phyloP scores from a whole-genome alignment of 1,140 invertebrate species.

The Drosophila bocki region DNA sequence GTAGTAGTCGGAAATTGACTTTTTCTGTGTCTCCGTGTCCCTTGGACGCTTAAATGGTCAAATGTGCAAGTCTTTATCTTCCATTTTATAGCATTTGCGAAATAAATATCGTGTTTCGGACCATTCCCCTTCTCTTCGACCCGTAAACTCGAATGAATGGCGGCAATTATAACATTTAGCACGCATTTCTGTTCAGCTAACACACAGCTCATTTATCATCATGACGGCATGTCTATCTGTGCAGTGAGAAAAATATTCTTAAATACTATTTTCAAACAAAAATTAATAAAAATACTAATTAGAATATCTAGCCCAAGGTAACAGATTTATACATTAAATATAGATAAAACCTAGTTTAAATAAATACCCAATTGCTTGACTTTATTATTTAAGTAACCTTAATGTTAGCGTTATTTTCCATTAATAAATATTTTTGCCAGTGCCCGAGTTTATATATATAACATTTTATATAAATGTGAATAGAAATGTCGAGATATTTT shows the following conservation, averaged over 20 bases:
- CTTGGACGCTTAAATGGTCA: background rate
- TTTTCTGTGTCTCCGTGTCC: background rate
- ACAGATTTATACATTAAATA: too few relatives aligned
- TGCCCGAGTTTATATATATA: background rate
- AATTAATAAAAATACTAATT: background rate
- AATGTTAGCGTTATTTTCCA: background rate
- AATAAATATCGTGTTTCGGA: conserved; percentile 38
- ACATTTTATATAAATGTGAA: conserved; percentile 14
- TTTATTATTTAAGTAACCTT: background rate
- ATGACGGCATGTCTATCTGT: conserved; percentile 41
- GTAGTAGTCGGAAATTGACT: background rate
- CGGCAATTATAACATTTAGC: conserved; percentile 76
- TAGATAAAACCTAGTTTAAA: background rate
- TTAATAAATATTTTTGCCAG: background rate
- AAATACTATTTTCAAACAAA: too few relatives aligned
- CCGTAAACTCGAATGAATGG: conserved; percentile 58
- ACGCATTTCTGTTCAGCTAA: conserved; percentile 62
- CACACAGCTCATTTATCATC: conserved; percentile 56
- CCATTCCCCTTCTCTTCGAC: conserved; percentile 11
- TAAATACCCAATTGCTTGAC: background rate
- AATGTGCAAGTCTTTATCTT: background rate
- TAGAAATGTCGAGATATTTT: conserved; percentile 36
- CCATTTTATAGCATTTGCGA: background rate
- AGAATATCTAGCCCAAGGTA: too few relatives aligned
- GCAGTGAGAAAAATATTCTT: background rate